Base-by-base conservation (phyloP, 2,113 vertebrate species). In the Menidia beryllina region DNA sequence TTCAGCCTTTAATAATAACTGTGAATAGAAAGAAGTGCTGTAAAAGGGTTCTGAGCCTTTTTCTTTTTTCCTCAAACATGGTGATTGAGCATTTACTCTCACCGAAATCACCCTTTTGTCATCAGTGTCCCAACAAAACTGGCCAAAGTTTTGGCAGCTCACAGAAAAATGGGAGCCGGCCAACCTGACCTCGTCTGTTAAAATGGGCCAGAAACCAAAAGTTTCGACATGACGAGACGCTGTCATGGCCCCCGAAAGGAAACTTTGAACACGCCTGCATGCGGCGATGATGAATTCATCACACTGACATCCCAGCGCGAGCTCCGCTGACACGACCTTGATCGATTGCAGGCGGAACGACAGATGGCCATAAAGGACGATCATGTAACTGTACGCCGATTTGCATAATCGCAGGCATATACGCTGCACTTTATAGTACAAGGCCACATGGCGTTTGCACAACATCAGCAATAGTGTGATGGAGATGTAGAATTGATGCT, bases 361-460 rank as follows among this genome's bases (percentile, higher is more conserved):
- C 91, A 93, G 92, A 92, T 92, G 91, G 91, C 86, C 79, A 87
- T 91, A 91, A 91, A 92, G 91, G 83, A 89, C 87, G 65, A 87
- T 91, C 88, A 76, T 89, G 88, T 90, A 86, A 89, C 85, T 84
- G 79, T 77, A 84, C 6, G 20, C 76, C 77, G 77, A 91, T 92
- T 91, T 91, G 83, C 91, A 92, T 92, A 90, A 87, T 75, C 3
- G 20, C 68, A 80, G 70, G 81, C 84, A 79, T 53, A 81, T 83
- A 87, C 48, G 49, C 64, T 69, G 41, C 25, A 55, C 54, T 63
- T 77, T 17, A 36, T 21, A 45, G 55, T 65, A 79, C 67, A 66
- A 73, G 84, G 70, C 81, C 73, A 51, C 63, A 60, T 73, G 69
- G 51, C 7, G 67, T 68, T 72, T 24, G 30, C 39, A 41, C 65